Conservation (phyloP, 2,888 invertebrate species). For the Tineola bisselliella region DNA sequence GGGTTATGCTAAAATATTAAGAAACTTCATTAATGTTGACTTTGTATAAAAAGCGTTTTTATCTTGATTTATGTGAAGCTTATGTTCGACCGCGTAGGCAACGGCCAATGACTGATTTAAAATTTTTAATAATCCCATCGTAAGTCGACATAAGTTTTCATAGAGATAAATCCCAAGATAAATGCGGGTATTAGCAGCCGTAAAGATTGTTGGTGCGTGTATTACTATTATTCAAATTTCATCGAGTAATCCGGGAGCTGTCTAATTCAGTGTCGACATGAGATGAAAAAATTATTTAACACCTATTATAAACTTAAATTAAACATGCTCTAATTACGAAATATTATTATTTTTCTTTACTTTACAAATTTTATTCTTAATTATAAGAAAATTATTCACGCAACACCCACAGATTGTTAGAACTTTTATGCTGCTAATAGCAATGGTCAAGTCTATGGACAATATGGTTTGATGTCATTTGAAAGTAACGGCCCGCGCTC, state of each 20-base stretch:
- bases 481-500: slow-evolving; percentile 49
- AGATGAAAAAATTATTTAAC: not conserved
- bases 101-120: slow-evolving; percentile 20
- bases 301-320: not conserved
- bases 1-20: not conserved
- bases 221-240: slow-evolving; percentile 45
- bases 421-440: not conserved
- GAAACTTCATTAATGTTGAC: too few relatives aligned
- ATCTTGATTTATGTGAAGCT: slow-evolving; percentile 5
- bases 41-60: not conserved
- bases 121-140: slow-evolving; percentile 31
- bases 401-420: not conserved
- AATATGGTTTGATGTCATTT: slow-evolving; percentile 51
- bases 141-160: slow-evolving; percentile 38
- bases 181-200: slow-evolving; percentile 34
- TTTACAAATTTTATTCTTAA: too few relatives aligned
- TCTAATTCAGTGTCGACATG: not conserved
- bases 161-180: slow-evolving; percentile 40
- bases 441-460: slow-evolving; percentile 21
- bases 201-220: slow-evolving; percentile 15
- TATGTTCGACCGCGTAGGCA: not conserved
- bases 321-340: too few relatives aligned
- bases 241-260: slow-evolving; percentile 35
- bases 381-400: too few relatives aligned
- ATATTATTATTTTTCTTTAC: too few relatives aligned